Percentiles rank a stretch among this genome's conserved stretches.
phyloP scores from a whole-genome alignment of 2,888 invertebrate genomes.

The Alviniconcha strummeri region DNA sequence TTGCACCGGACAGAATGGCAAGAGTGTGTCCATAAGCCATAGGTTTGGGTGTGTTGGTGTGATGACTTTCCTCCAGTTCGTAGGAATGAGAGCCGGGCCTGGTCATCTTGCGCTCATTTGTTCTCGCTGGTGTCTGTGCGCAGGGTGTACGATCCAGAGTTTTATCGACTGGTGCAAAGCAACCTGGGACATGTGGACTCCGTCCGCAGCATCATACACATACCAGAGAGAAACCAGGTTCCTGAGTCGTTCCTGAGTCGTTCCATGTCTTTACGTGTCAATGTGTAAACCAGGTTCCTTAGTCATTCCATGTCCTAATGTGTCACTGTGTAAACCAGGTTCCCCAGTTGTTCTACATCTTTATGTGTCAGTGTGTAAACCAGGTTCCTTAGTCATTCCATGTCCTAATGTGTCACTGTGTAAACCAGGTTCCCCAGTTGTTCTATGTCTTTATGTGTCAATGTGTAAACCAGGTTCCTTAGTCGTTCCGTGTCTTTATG shows the following conservation, averaged over 20 bases:
- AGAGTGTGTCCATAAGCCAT: no score
- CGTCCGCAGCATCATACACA: conserved; percentile 69
- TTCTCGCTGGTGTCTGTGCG: neutral
- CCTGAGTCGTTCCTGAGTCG: conserved; percentile 42
- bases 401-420: no score
- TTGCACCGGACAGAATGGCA: no score
- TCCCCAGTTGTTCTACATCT: neutral
- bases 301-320: no score
- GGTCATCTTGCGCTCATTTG: no score
- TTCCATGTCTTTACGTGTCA: neutral
- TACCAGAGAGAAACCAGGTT: conserved; percentile 71
- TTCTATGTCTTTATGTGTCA: neutral
- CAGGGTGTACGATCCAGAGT: conserved; percentile 71
- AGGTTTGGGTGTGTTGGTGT: no score
- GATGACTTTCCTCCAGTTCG: no score
- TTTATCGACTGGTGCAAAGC: conserved; percentile 69
- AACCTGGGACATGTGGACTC: conserved; percentile 71
- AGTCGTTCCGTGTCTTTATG: no score
- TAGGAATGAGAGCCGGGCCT: no score
- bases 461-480: neutral
- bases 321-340: no score
- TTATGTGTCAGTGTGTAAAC: conserved; percentile 34
- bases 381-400: conserved; percentile 54
- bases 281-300: neutral
- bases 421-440: neutral